These are phyloP conservation scores for Phyllostomus hastatus DNA, from an alignment of 2,113 vertebrate genomes.

Conservation along the genomic window DNA sequence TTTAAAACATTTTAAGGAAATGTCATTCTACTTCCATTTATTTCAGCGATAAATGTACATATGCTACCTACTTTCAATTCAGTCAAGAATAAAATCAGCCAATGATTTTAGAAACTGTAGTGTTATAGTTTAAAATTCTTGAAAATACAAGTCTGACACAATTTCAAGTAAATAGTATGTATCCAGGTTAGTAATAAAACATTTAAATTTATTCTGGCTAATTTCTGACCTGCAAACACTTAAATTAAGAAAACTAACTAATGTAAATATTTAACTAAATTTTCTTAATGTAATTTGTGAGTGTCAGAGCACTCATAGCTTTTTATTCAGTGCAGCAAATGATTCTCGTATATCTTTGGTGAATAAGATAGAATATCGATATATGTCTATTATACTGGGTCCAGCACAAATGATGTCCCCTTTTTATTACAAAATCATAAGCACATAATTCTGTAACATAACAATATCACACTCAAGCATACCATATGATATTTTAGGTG, in stretches of 20 bases:
- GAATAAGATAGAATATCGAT: neutral
- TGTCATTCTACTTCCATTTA: neutral
- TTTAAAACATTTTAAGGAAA: neutral
- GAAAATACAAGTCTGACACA: neutral
- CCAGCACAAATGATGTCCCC: no score
- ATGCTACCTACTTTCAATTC: neutral
- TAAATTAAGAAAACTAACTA: neutral
- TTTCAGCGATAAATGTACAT: neutral
- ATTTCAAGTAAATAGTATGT: conserved; percentile 10
- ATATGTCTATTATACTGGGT: neutral
- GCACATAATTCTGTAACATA: no score
- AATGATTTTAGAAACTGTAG: neutral
- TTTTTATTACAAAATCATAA: no score
- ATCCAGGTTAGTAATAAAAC: neutral
- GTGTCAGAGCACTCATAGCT: neutral
- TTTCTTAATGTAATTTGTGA: neutral
- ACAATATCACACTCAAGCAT: no score
- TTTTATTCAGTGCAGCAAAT: neutral
- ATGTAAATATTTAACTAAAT: neutral
- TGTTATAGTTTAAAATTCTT: conserved; percentile 21
- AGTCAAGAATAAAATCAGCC: neutral
- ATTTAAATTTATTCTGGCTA: neutral
- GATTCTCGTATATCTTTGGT: neutral
- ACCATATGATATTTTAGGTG: no score
- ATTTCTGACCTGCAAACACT: neutral